A percentile compares a stretch with the other conserved stretches of the same genome.
Evolutionary conservation across 1,140 invertebrate genomes (phyloP).

Genomic region (Drosophila burlai): DNA sequence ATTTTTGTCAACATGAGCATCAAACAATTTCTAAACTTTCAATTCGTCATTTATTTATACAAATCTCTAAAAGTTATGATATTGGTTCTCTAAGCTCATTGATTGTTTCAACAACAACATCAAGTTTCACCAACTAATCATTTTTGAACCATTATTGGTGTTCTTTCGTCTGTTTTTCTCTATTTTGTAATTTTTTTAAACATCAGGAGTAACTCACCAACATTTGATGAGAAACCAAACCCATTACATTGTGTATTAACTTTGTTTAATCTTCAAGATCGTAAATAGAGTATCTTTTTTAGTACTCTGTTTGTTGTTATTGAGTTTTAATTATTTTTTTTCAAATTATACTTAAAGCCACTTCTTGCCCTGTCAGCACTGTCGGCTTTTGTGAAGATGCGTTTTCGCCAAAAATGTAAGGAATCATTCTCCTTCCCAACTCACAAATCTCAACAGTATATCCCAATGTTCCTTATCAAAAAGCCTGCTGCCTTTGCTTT

Average conservation of each 20-base stretch:
- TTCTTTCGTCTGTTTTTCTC: neutral
- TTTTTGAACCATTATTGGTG: neutral
- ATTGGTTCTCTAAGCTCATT: neutral
- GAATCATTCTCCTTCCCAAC: neutral
- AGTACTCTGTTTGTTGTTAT: slow-evolving; percentile 13
- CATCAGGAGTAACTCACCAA: neutral
- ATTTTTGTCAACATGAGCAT: neutral
- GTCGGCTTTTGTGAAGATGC: neutral
- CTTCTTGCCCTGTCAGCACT: slow-evolving; percentile 19
- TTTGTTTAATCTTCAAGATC: neutral
- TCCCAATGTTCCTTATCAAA: slow-evolving; percentile 4
- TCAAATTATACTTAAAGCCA: neutral
- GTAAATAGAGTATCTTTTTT: neutral
- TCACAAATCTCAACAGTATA: neutral
- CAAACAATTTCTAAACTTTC: neutral
- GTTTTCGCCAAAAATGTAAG: neutral
- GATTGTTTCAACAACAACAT: neutral
- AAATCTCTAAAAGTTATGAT: too few relatives aligned
- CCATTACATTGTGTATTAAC: neutral
- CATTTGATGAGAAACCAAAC: neutral
- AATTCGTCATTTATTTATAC: too few relatives aligned
- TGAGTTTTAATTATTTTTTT: neutral
- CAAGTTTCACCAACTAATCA: neutral
- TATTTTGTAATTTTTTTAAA: slow-evolving; percentile 6
- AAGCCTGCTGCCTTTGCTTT: slow-evolving; percentile 12